A percentile compares a stretch with the other conserved stretches of the same genome.
Evolutionary conservation across 2,113 vertebrate genomes (phyloP).

Genomic region (Scortum barcoo): DNA sequence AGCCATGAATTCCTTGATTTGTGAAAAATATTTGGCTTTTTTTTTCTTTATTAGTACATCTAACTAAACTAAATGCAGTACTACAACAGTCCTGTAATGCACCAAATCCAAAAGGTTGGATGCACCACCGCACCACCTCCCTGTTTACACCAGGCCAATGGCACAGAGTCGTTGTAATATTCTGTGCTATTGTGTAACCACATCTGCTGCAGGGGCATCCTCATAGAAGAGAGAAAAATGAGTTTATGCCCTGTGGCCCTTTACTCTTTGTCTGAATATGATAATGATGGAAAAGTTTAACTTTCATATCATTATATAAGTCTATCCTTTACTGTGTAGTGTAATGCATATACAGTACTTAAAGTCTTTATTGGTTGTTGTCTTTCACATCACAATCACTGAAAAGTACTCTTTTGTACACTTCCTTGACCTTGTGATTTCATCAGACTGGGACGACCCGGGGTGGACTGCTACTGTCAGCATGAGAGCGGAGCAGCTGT

Average conservation of each 20-base stretch:
- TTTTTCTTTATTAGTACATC: neutral
- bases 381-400: neutral
- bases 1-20: neutral
- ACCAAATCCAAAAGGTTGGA: too few relatives aligned
- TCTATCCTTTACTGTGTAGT: neutral
- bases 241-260: neutral
- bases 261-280: neutral
- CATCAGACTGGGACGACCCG: constrained; percentile 96
- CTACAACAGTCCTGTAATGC: neutral
- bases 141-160: neutral
- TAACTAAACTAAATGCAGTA: neutral
- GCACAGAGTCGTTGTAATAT: neutral
- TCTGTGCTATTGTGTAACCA: neutral
- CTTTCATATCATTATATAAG: neutral
- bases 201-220: neutral
- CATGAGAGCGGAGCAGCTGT: constrained; percentile 96
- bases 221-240: neutral
- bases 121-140: constrained; percentile 6
- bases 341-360: too few relatives aligned
- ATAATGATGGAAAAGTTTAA: neutral
- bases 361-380: neutral
- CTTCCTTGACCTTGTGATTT: constrained; percentile 90
- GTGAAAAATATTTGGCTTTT: neutral
- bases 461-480: constrained; percentile 97
- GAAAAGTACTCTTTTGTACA: constrained; percentile 25